These are phyloP conservation scores for Osmoderma eremita DNA, from an alignment of 2,888 invertebrate species.

Conservation along the genomic window DNA sequence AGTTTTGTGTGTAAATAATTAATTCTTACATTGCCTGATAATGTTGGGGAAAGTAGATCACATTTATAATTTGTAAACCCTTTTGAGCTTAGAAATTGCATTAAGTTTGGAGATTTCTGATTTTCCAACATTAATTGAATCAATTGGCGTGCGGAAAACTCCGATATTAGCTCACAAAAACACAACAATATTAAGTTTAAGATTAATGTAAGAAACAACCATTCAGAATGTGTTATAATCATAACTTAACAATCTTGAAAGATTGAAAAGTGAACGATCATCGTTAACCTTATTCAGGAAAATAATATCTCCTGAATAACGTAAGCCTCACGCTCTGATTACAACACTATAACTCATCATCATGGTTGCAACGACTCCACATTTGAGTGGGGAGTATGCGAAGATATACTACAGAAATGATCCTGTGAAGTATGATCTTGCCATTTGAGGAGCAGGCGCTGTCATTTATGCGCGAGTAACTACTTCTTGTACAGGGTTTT, in stretches of 20 bases:
- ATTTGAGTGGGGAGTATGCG: conserved; percentile 66
- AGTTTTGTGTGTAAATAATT: no score
- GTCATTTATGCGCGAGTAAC: no score
- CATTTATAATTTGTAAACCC: no score
- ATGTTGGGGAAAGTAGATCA: no score
- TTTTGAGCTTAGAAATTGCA: no score
- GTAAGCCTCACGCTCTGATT: conserved; percentile 66
- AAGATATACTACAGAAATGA: conserved; percentile 76
- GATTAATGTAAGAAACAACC: conserved; percentile 48
- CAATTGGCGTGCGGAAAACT: no score
- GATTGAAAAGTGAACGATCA: conserved; percentile 56
- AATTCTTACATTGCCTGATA: no score
- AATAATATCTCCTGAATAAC: conserved; percentile 42
- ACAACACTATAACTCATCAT: conserved; percentile 68
- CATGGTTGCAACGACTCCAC: conserved; percentile 67
- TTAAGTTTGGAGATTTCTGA: no score
- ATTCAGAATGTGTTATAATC: conserved; percentile 57
- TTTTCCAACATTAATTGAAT: no score
- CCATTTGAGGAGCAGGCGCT: conserved; percentile 51
- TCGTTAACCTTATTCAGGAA: conserved; percentile 52
- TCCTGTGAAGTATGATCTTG: conserved; percentile 70
- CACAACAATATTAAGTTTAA: conserved; percentile 3
- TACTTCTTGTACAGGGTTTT: no score
- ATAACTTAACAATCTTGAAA: conserved; percentile 37
- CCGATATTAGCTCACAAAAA: no score